These are phyloP conservation scores for Ricordea florida DNA, from an alignment of 92 coral and sea anemone species.

Conservation along the genomic window DNA sequence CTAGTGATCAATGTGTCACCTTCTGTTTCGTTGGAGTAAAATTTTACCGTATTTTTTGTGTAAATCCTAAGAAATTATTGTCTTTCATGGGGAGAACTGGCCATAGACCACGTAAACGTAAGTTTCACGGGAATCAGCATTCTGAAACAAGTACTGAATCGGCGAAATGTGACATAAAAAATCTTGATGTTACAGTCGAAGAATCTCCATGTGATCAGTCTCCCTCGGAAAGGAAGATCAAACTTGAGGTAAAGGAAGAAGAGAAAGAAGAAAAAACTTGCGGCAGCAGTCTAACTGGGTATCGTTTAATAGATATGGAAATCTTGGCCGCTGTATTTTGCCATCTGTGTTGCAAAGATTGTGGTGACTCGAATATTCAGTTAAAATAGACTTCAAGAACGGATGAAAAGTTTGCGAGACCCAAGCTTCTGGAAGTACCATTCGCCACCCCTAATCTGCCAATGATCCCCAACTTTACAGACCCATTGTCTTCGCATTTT, in stretches of 20 bases:
- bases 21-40: slow-evolving; percentile 21
- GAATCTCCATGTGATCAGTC: background rate
- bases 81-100: slow-evolving; percentile 9
- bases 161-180: slow-evolving; percentile 6
- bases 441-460: too few relatives aligned
- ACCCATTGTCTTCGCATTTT: too few relatives aligned
- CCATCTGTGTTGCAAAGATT: slow-evolving; percentile 26
- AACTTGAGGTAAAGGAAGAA: background rate
- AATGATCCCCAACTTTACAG: too few relatives aligned
- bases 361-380: slow-evolving; percentile 28
- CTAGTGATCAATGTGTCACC: slow-evolving; percentile 16
- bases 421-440: too few relatives aligned
- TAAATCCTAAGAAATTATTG: slow-evolving; percentile 16
- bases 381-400: too few relatives aligned
- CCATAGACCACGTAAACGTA: slow-evolving; percentile 26
- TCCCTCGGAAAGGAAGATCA: slow-evolving; percentile 34
- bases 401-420: too few relatives aligned
- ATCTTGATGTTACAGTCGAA: background rate
- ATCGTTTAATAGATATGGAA: slow-evolving; percentile 36
- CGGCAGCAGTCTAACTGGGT: slow-evolving; percentile 22
- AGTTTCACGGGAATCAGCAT: slow-evolving; percentile 43
- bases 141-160: background rate
- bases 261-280: slow-evolving; percentile 1
- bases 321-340: slow-evolving; percentile 20
- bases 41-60: slow-evolving; percentile 30